A percentile compares a stretch with the other conserved stretches of the same genome.
Evolutionary conservation across 2,113 vertebrate species (phyloP).

Genomic region (Nothobranchius furzeri): DNA sequence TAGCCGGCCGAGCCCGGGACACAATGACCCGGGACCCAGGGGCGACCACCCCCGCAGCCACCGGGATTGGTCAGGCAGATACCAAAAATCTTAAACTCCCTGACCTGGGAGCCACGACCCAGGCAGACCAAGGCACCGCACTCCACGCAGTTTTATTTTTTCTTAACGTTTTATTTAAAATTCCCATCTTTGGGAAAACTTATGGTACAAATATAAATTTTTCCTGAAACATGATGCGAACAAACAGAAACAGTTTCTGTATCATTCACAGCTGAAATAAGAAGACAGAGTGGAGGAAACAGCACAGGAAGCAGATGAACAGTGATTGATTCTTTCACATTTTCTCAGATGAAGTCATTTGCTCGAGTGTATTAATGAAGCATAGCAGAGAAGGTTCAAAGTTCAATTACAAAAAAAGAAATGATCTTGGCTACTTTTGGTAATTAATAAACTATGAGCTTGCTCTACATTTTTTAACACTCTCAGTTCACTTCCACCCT

Average conservation of each 20-base stretch:
- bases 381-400: constrained; percentile 53
- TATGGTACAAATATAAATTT: background rate
- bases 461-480: constrained; percentile 4
- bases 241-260: background rate
- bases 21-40: too few species aligned
- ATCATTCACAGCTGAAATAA: background rate
- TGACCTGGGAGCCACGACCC: too few species aligned
- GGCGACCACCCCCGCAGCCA: too few species aligned
- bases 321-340: constrained; percentile 42
- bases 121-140: too few species aligned
- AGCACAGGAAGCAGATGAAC: constrained; percentile 29
- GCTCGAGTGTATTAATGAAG: constrained; percentile 58
- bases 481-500: background rate
- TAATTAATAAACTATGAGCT: constrained; percentile 27
- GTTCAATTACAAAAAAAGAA: constrained; percentile 26
- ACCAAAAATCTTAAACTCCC: too few species aligned
- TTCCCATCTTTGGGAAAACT: background rate
- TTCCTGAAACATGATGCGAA: background rate
- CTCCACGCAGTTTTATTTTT: too few species aligned
- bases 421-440: constrained; percentile 35
- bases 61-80: too few species aligned
- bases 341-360: constrained; percentile 57
- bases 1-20: too few species aligned
- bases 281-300: constrained; percentile 9
- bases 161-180: background rate